Evolutionary conservation across 2,113 vertebrate species (phyloP).

Genomic region (Oophaga pumilio): DNA sequence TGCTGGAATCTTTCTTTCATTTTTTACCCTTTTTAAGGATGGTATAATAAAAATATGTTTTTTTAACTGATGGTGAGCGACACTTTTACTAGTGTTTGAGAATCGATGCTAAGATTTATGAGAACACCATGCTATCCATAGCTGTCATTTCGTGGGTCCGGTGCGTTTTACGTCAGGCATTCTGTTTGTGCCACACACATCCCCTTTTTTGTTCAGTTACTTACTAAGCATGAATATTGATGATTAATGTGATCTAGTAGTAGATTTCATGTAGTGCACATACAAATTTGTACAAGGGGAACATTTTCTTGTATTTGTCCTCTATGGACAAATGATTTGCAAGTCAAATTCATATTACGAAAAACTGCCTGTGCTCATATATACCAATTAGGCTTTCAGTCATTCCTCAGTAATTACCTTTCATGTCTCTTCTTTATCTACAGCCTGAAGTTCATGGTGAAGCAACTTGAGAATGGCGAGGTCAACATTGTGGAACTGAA

Average conservation of each 20-base stretch:
- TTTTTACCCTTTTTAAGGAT: too few relatives aligned
- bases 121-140: too few relatives aligned
- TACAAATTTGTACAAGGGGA: constrained; percentile 39
- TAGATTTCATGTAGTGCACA: constrained; percentile 21
- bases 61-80: too few relatives aligned
- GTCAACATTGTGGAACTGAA: constrained; percentile 87
- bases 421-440: constrained; percentile 14
- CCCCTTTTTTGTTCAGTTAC: too few relatives aligned
- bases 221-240: not conserved
- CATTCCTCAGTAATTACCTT: constrained; percentile 12
- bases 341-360: constrained; percentile 28
- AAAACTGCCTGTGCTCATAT: constrained; percentile 24
- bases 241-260: constrained; percentile 11
- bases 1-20: too few relatives aligned
- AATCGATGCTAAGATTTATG: too few relatives aligned
- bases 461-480: constrained; percentile 87
- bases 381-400: constrained; percentile 34
- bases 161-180: too few relatives aligned
- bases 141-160: too few relatives aligned
- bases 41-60: too few relatives aligned
- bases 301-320: constrained; percentile 43
- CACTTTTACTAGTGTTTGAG: too few relatives aligned
- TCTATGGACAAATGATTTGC: constrained; percentile 32
- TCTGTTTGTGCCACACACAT: too few relatives aligned
- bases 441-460: constrained; percentile 85